Evolutionary conservation across 2,888 invertebrate species (phyloP).

Genomic region (Conus canariensis): DNA sequence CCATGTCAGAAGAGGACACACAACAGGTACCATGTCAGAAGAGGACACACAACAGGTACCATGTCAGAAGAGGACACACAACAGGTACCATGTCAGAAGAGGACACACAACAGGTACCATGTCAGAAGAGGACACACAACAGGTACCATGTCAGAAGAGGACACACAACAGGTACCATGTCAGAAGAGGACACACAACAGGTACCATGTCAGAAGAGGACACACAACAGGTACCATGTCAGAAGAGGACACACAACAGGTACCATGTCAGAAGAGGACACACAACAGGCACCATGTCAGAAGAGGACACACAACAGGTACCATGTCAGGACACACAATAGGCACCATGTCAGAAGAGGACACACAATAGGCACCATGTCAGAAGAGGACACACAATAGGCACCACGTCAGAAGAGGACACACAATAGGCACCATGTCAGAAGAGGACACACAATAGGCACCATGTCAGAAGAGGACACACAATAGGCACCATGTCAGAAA

Average conservation of each 20-base stretch:
- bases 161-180: too few relatives aligned
- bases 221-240: neutral
- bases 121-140: too few relatives aligned
- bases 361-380: neutral
- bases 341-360: neutral
- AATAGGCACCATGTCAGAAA: neutral
- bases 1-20: neutral
- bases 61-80: too few relatives aligned
- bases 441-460: neutral
- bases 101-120: too few relatives aligned
- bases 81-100: too few relatives aligned
- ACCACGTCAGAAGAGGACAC: neutral
- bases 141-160: too few relatives aligned
- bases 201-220: neutral
- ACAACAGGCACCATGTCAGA: neutral
- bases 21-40: neutral
- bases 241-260: neutral
- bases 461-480: neutral
- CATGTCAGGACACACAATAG: neutral
- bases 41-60: neutral
- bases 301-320: neutral
- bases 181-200: too few relatives aligned
- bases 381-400: neutral
- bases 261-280: too few relatives aligned
- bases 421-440: neutral